Conservation (phyloP, 2,797 vertebrate genomes). For the Psittacula echo region DNA sequence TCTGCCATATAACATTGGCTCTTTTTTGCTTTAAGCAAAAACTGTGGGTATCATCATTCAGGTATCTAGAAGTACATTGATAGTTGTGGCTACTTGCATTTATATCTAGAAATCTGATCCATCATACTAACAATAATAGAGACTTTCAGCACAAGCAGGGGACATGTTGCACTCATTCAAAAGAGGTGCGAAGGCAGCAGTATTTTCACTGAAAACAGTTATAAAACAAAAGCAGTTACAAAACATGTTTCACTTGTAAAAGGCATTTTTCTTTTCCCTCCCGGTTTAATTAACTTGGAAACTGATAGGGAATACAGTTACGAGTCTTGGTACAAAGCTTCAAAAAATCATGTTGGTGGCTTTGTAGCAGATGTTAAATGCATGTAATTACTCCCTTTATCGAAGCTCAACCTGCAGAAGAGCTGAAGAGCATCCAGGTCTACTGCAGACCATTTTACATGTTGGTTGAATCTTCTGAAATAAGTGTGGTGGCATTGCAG, state of each 20-base stretch:
- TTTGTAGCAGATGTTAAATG: slow-evolving; percentile 57
- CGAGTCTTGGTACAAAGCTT: slow-evolving; percentile 15
- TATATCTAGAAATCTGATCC: background rate
- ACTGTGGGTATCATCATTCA: background rate
- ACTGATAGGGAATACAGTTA: background rate
- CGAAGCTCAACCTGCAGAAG: slow-evolving; percentile 38
- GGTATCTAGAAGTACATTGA: background rate
- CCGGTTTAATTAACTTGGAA: slow-evolving; percentile 45
- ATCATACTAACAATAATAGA: background rate
- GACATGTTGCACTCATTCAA: background rate
- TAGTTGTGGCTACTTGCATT: background rate
- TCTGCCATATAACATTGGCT: background rate
- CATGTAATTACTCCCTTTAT: slow-evolving; percentile 21
- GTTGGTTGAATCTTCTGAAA: slow-evolving; percentile 5
- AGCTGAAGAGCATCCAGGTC: slow-evolving; percentile 30
- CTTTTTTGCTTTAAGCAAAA: background rate
- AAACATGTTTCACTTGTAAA: background rate
- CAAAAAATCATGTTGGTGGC: background rate
- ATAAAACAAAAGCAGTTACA: background rate
- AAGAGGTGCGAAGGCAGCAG: background rate
- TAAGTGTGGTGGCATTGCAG: background rate
- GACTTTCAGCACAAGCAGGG: background rate
- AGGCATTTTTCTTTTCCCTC: slow-evolving; percentile 28
- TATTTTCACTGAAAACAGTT: background rate
- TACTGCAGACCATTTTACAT: background rate